Base-by-base conservation (phyloP, 2,888 invertebrate genomes). In the Taenaris catops region DNA sequence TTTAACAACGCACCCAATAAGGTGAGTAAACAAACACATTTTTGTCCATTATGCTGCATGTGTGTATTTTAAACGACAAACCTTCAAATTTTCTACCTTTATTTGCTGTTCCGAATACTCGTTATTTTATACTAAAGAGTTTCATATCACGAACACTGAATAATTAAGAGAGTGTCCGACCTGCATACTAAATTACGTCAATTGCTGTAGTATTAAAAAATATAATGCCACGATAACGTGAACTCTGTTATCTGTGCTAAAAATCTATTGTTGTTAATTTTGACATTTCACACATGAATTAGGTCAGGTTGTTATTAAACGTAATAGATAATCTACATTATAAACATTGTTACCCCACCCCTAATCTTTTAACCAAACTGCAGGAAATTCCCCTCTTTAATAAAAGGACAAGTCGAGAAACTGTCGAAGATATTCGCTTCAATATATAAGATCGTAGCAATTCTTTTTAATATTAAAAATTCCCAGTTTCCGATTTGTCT, bases 21-120 rank as follows among this genome's bases (percentile, higher is more conserved):
- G 80, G 80, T 79, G 63, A 67, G 80, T 79, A 78, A 76, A 78
- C 73, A 75, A 67, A 60, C 52, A 40, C 32, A 34, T 38, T 29
- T 35, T 34, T 27, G 34, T 14, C 6, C 31, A 27, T 6, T 21
- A n/a, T n/a, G n/a, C n/a, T n/a, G n/a, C n/a, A n/a, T n/a, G n/a
- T n/a, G n/a, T n/a, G n/a, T n/a, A n/a, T n/a, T n/a, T n/a, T n/a
- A n/a, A n/a, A n/a, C n/a, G n/a, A n/a, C n/a, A n/a, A n/a, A n/a
- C n/a, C n/a, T n/a, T n/a, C n/a, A n/a, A n/a, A 8, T 12, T 26
- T 16, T 26, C 16, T 18, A 3, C n/a, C 14, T 14, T 25, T n/a
- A n/a, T 3, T 19, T 7, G 6, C 7, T 7, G n/a, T 17, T 17
- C 16, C 6, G 7, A 19, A 3, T 6, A 7, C 8, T 4, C 1